phyloP scores from a whole-genome alignment of 2,797 vertebrate species.

The Balearica regulorum region DNA sequence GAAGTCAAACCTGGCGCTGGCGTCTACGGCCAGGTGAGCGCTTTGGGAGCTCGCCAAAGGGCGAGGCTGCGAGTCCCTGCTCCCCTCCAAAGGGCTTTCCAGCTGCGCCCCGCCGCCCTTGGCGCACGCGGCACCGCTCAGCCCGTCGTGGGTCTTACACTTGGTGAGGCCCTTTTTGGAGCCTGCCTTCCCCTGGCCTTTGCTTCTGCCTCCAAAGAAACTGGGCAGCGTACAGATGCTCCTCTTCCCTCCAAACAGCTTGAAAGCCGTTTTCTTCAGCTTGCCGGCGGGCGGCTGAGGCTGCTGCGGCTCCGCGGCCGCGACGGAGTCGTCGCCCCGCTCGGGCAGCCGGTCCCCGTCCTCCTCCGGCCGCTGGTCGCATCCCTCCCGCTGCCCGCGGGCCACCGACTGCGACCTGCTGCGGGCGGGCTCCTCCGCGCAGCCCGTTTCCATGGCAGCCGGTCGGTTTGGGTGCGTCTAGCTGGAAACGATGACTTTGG shows the following conservation, averaged over 20 bases:
- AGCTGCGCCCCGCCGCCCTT: slow-evolving; percentile 34
- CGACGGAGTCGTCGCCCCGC: background rate
- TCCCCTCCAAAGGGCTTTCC: slow-evolving; percentile 59
- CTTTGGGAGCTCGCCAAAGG: slow-evolving; percentile 75
- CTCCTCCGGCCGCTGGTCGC: slow-evolving; percentile 28
- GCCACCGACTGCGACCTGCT: slow-evolving; percentile 33
- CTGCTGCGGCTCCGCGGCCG: background rate
- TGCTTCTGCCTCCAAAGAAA: slow-evolving; percentile 88
- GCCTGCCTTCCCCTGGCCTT: slow-evolving; percentile 79
- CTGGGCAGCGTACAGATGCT: slow-evolving; percentile 92
- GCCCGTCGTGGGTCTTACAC: slow-evolving; percentile 89
- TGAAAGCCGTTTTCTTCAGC: slow-evolving; percentile 89
- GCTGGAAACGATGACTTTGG: background rate
- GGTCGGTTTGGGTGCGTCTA: background rate
- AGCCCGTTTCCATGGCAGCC: slow-evolving; percentile 78
- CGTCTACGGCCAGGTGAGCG: slow-evolving; percentile 68
- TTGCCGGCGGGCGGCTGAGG: slow-evolving; percentile 79
- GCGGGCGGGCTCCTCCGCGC: slow-evolving; percentile 61
- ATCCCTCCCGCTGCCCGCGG: slow-evolving; percentile 33
- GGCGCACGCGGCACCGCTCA: slow-evolving; percentile 78
- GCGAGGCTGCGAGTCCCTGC: slow-evolving; percentile 66
- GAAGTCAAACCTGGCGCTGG: slow-evolving; percentile 9
- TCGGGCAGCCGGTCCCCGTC: background rate
- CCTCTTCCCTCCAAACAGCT: slow-evolving; percentile 91
- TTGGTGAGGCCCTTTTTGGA: slow-evolving; percentile 87